Conservation (phyloP, 2,113 vertebrate genomes). For the Opisthocomus hoazin region DNA sequence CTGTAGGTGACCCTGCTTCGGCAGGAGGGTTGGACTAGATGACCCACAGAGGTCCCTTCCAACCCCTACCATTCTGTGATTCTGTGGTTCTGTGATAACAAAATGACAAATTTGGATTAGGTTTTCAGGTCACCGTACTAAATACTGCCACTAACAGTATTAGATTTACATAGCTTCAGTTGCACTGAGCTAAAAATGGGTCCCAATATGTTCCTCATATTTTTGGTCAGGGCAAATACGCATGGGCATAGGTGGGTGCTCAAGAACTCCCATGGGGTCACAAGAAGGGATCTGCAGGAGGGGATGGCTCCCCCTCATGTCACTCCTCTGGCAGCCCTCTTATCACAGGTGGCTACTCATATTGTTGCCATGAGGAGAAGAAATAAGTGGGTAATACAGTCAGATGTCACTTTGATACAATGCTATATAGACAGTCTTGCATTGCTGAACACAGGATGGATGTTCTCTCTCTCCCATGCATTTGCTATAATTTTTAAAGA, state of each 20-base stretch:
- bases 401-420: background rate
- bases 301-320: background rate
- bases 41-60: no score
- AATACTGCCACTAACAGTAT: background rate
- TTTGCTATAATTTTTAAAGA: background rate
- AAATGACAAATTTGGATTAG: background rate
- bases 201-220: background rate
- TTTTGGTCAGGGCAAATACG: background rate
- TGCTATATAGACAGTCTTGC: background rate
- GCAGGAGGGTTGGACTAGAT: no score
- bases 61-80: no score
- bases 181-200: background rate
- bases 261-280: accelerated
- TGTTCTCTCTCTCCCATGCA: background rate
- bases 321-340: background rate
- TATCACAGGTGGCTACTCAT: background rate
- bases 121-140: background rate
- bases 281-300: background rate
- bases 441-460: background rate
- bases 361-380: background rate
- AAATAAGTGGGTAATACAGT: background rate
- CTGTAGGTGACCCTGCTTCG: no score
- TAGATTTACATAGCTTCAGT: background rate
- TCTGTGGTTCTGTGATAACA: no score
- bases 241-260: background rate